Evolutionary conservation across 2,113 vertebrate genomes (phyloP).

Genomic region (Rhombomys opimus): DNA sequence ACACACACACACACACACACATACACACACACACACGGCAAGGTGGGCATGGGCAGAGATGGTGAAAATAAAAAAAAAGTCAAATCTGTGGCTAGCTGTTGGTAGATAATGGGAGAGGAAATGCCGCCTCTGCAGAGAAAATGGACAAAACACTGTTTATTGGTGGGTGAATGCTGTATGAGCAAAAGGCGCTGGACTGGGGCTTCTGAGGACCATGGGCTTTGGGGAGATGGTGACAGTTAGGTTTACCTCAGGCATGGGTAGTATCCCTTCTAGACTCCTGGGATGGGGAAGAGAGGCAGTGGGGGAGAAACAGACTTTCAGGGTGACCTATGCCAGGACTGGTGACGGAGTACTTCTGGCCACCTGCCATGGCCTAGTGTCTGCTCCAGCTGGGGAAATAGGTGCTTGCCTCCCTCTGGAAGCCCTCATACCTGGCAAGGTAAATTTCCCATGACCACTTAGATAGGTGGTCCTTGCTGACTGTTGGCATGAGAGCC

Average conservation of each 20-base stretch:
- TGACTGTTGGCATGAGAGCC: background rate
- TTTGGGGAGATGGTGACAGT: slow-evolving; percentile 44
- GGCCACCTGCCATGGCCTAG: background rate
- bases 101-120: slow-evolving; percentile 74
- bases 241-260: background rate
- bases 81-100: background rate
- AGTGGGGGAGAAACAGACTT: background rate
- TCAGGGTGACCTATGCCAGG: background rate
- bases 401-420: background rate
- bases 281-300: background rate
- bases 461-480: too few species aligned
- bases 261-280: background rate
- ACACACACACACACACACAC: background rate
- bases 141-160: slow-evolving; percentile 34
- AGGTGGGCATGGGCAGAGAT: background rate
- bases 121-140: slow-evolving; percentile 12
- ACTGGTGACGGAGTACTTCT: accelerated
- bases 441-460: background rate
- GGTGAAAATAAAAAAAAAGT: slow-evolving; percentile 41
- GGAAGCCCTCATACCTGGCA: background rate
- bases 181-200: background rate
- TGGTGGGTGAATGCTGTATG: background rate
- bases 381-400: background rate
- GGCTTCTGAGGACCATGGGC: slow-evolving; percentile 31
- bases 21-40: too few species aligned